Conservation (phyloP, 2,888 invertebrate genomes). For the Koerneria pararmatus region DNA sequence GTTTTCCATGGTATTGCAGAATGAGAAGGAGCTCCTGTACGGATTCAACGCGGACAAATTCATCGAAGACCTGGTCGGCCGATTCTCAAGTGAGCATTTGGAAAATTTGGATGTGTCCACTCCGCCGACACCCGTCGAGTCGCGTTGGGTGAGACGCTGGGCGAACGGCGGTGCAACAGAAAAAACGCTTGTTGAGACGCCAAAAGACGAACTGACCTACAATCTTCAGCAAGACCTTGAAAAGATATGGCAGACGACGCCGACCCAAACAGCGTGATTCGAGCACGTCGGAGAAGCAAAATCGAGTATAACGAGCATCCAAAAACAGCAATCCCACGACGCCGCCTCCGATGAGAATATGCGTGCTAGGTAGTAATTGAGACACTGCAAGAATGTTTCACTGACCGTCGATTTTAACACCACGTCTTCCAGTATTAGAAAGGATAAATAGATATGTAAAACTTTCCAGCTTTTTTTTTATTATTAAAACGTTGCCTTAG, state of each 20-base stretch:
- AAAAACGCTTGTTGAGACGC: constrained; percentile 8
- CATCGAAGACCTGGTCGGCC: constrained; percentile 31
- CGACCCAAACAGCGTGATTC: too few species aligned
- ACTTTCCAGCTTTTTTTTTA: too few species aligned
- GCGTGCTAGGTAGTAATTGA: too few species aligned
- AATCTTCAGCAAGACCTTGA: constrained; percentile 34
- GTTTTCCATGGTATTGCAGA: background rate
- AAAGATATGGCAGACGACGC: constrained; percentile 34
- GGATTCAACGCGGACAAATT: constrained; percentile 46
- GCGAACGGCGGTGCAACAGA: background rate
- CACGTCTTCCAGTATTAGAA: too few species aligned
- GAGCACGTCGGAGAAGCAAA: too few species aligned
- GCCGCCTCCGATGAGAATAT: too few species aligned
- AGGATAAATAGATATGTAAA: too few species aligned
- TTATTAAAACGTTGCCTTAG: too few species aligned
- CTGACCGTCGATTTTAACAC: too few species aligned
- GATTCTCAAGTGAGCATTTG: constrained; percentile 8
- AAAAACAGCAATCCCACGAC: too few species aligned
- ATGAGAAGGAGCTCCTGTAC: constrained; percentile 23
- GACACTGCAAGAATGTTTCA: too few species aligned
- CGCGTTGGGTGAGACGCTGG: constrained; percentile 5
- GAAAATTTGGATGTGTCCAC: background rate
- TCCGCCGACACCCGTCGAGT: constrained; percentile 17
- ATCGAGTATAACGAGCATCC: too few species aligned
- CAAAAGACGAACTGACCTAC: constrained; percentile 27